Percentiles rank a stretch among this genome's conserved stretches.
Conservation (phyloP, 2,113 vertebrate genomes). For the Poecilia latipinna region DNA sequence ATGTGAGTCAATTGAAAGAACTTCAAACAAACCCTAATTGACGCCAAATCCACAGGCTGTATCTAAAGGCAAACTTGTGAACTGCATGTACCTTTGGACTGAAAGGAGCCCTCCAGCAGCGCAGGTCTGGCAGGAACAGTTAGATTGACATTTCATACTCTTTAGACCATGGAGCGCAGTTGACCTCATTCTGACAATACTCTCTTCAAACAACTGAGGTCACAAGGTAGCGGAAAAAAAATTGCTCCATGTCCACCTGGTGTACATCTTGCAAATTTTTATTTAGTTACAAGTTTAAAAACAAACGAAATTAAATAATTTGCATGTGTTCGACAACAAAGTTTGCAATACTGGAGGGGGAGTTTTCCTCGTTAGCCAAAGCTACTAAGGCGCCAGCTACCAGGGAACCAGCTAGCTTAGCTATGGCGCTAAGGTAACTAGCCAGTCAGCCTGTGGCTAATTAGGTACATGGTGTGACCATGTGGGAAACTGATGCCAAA, state of each 20-base stretch:
- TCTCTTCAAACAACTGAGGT: conserved; percentile 40
- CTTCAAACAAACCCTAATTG: conserved; percentile 60
- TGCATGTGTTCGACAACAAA: neutral
- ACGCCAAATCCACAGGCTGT: conserved; percentile 58
- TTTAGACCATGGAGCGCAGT: conserved; percentile 44
- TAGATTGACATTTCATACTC: conserved; percentile 57
- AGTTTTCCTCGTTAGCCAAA: no score
- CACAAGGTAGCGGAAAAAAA: conserved; percentile 22
- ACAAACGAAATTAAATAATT: neutral
- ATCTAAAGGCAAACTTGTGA: conserved; percentile 55
- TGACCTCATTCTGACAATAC: conserved; percentile 56
- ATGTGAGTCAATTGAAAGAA: conserved; percentile 54
- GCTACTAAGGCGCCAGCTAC: no score
- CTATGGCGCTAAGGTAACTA: no score
- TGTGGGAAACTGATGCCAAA: no score
- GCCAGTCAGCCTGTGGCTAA: no score
- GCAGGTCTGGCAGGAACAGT: conserved; percentile 45
- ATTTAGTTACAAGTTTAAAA: neutral
- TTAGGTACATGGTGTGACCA: no score
- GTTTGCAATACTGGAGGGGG: no score
- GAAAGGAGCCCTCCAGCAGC: conserved; percentile 49
- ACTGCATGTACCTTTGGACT: conserved; percentile 49
- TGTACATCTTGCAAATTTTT: conserved; percentile 7
- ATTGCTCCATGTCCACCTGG: conserved; percentile 4
- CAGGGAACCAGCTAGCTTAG: no score